Base-by-base conservation (phyloP, 2,797 vertebrate genomes). In the Micrastur ruficollis region DNA sequence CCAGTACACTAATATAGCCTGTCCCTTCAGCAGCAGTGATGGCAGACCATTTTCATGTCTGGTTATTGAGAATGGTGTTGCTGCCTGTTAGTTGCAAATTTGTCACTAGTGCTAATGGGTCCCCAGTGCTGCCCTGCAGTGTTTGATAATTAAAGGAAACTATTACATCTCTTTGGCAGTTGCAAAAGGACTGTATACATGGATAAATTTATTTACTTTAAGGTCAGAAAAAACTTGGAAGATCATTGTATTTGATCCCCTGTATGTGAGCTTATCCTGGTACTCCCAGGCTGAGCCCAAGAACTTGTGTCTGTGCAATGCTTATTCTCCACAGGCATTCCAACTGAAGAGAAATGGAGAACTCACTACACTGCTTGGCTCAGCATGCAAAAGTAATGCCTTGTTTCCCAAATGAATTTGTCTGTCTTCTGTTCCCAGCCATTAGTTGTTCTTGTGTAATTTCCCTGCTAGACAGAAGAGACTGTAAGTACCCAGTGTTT, bases 331-430 rank as follows among this genome's bases (percentile, higher is more conserved):
- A 3, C 85, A 87, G 74, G n/a, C 78, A 80, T 80, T 61, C 31
- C 59, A 49, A 0, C 16, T 61, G 59, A 61, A 87, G 74, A 92
- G 86, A 91, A 72, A 49, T 4, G 2, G 63, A 70, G 67, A 82
- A 56, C 67, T 87, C 1, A 0, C 20, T 73, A 3, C 62, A 18
- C n/a, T 87, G 52, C 85, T 83, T 94, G 82, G 87, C 90, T 93
- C 85, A 71, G 70, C 5, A 0, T 87, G 87, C 92, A 86, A 47
- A 85, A 85, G 76, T 49, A 90, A 46, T 36, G 59, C 56, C 67
- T 76, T 81, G 61, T 85, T 89, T 94, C 92, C 68, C 89, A 92
- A 53, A 87, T 63, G 49, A 87, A 59, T 93, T 92, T 74, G 21
- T 83, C 70, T 83, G 84, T 40, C 74, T 96, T 92, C 74, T 36